Percentiles rank a stretch among this genome's conserved stretches.
Conservation (phyloP, 1,140 invertebrate genomes). For the Brachionus sp. region DNA sequence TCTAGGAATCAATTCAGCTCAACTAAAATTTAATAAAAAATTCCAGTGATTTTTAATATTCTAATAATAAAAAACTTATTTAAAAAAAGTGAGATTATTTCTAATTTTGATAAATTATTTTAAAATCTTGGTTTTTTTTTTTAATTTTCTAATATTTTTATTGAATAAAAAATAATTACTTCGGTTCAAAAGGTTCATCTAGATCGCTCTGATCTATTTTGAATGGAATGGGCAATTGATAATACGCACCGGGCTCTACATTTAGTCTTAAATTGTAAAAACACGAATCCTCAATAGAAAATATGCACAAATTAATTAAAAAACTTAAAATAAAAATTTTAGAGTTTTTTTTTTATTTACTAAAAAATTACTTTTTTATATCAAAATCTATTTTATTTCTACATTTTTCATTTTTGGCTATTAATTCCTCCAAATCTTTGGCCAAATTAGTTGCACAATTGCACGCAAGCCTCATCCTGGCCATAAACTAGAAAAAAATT, state of each 20-base stretch:
- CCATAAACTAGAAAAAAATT: conserved; percentile 3
- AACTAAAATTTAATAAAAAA: too few relatives aligned
- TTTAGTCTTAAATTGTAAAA: conserved; percentile 40
- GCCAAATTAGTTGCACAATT: conserved; percentile 9
- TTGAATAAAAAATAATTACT: not conserved
- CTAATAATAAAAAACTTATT: too few relatives aligned
- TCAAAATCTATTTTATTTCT: conserved; percentile 26
- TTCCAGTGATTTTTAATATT: too few relatives aligned
- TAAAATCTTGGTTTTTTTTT: not conserved
- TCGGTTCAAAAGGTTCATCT: conserved; percentile 32
- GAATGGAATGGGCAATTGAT: conserved; percentile 14
- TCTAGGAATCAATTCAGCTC: too few relatives aligned
- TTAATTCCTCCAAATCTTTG: conserved; percentile 5
- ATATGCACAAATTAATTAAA: conserved; percentile 2
- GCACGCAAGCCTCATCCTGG: not conserved
- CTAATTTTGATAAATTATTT: too few relatives aligned
- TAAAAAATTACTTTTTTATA: conserved; percentile 10
- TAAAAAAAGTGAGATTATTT: too few relatives aligned
- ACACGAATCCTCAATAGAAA: conserved; percentile 21
- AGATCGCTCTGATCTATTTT: conserved; percentile 25
- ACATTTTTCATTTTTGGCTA: not conserved
- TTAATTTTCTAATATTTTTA: not conserved
- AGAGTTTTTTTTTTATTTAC: too few relatives aligned
- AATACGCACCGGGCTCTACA: conserved; percentile 21
- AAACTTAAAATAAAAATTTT: conserved; percentile 16